Conservation (phyloP, 2,113 vertebrate genomes). For the Archilochus colubris region DNA sequence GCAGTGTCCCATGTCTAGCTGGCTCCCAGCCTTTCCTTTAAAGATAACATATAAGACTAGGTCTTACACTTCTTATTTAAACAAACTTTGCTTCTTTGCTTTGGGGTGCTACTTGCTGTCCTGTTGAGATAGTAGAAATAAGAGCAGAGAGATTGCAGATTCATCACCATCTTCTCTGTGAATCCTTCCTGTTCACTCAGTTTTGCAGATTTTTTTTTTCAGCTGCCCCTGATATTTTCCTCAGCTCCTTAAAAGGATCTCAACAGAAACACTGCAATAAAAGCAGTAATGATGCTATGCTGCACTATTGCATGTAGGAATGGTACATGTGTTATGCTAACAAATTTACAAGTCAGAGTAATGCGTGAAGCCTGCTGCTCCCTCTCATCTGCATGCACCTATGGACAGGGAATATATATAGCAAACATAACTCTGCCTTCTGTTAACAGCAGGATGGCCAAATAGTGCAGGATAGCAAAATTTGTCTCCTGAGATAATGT, state of each 20-base stretch:
- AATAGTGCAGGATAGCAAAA: conserved; percentile 56
- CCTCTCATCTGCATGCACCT: not conserved
- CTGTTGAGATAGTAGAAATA: not conserved
- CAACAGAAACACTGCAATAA: not conserved
- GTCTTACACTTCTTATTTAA: not conserved
- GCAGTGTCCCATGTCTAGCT: not conserved
- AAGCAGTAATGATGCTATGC: not conserved
- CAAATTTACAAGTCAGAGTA: not conserved
- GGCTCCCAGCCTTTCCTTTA: not conserved
- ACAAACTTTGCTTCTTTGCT: not conserved
- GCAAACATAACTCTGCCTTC: not conserved
- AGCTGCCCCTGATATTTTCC: not conserved
- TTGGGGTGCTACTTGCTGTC: not conserved
- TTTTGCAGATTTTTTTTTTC: not conserved
- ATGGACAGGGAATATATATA: not conserved
- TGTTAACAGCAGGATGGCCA: conserved; percentile 46
- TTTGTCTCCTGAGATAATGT: conserved; percentile 64
- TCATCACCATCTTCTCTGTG: not conserved
- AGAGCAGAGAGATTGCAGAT: not conserved
- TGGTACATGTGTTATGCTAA: rapidly evolving
- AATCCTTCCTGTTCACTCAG: not conserved
- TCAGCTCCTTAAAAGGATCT: not conserved
- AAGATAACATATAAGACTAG: not conserved
- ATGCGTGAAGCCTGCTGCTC: not conserved
- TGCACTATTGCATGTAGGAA: not conserved